Evolutionary conservation across 2,113 vertebrate genomes (phyloP).

Genomic region (Pyrgilauda ruficollis): DNA sequence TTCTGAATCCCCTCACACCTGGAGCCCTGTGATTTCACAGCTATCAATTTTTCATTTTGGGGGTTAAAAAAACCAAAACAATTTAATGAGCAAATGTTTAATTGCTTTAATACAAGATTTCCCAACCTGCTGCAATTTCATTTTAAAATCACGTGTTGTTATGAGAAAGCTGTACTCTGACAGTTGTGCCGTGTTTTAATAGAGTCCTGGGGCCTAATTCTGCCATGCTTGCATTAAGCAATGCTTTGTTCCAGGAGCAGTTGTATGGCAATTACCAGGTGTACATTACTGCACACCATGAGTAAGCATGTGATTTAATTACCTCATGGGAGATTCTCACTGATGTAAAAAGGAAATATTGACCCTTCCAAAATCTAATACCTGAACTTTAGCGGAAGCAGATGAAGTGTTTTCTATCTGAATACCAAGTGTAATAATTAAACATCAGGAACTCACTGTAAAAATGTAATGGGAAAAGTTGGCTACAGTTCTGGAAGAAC

Average conservation of each 20-base stretch:
- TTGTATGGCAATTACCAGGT: conserved; percentile 7
- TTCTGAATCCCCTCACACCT: neutral
- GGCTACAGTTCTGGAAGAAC: neutral
- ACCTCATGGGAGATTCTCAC: neutral
- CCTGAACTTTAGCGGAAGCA: neutral
- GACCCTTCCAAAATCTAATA: neutral
- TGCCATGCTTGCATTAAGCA: neutral
- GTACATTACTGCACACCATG: neutral
- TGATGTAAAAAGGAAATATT: neutral
- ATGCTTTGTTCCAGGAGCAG: conserved; percentile 10
- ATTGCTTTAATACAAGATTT: conserved; percentile 34
- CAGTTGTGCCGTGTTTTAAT: neutral
- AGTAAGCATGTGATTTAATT: conserved; percentile 30
- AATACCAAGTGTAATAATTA: neutral
- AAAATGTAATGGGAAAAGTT: neutral
- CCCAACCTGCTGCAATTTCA: neutral
- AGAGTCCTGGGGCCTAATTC: conserved; percentile 24
- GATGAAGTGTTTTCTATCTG: neutral
- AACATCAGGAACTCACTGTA: neutral
- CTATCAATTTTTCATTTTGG: neutral
- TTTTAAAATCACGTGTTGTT: neutral
- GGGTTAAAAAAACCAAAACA: neutral
- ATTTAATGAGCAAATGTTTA: neutral
- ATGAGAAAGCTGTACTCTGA: neutral
- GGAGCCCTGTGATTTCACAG: neutral